Percentiles rank a stretch among this genome's conserved stretches.
Conservation (phyloP, 1,140 invertebrate species). For the Eubasilissa regina region DNA sequence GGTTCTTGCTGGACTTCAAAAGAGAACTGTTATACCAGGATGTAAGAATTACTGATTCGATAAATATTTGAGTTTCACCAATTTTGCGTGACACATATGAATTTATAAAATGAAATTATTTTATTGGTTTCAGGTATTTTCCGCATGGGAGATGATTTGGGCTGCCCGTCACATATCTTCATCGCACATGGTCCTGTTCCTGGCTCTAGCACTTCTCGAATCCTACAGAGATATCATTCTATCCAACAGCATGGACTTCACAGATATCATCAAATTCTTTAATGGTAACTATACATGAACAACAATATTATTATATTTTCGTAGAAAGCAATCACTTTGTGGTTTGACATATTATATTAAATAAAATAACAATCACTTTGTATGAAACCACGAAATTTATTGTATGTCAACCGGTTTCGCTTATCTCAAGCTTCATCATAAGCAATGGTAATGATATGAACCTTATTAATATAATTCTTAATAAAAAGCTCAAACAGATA, state of each 20-base stretch:
- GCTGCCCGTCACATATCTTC: constrained; percentile 90
- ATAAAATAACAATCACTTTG: too few relatives aligned
- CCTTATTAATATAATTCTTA: too few relatives aligned
- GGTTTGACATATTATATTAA: neutral
- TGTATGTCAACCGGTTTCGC: too few relatives aligned
- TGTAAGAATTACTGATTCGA: constrained; percentile 68
- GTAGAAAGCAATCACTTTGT: neutral
- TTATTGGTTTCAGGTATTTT: constrained; percentile 76
- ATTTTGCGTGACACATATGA: neutral
- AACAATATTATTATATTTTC: neutral
- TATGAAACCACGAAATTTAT: too few relatives aligned
- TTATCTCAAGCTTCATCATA: too few relatives aligned
- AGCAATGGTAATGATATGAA: too few relatives aligned
- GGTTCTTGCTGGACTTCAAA: constrained; percentile 85
- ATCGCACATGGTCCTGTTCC: constrained; percentile 92
- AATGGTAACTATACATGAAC: constrained; percentile 81
- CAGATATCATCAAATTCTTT: constrained; percentile 98
- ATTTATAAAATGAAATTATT: neutral
- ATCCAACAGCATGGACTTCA: constrained; percentile 97
- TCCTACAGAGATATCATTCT: constrained; percentile 95
- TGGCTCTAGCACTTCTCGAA: constrained; percentile 92
- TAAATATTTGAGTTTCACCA: neutral
- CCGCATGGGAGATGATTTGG: constrained; percentile 97
- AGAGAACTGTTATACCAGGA: constrained; percentile 92
- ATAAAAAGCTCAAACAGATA: too few relatives aligned